These are phyloP conservation scores for Drosophila pachea DNA, from an alignment of 1,140 invertebrate genomes.

Conservation along the genomic window DNA sequence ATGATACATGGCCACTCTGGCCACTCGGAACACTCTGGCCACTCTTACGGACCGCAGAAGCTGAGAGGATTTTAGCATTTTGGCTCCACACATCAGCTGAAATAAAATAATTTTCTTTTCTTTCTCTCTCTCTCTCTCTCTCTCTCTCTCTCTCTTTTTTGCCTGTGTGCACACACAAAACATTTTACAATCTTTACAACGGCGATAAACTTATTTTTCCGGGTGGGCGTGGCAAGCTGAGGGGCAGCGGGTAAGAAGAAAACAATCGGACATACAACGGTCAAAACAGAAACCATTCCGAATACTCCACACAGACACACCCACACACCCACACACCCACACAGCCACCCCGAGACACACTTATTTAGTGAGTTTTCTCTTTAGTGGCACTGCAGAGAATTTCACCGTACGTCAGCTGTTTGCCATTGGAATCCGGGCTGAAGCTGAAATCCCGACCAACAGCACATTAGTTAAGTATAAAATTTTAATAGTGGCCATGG, in stretches of 20 bases:
- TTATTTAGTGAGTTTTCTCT: slow-evolving; percentile 41
- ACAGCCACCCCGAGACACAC: not conserved
- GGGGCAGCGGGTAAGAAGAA: slow-evolving; percentile 19
- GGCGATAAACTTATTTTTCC: slow-evolving; percentile 64
- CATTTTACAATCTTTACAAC: slow-evolving; percentile 65
- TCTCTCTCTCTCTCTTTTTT: not conserved
- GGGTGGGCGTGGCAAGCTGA: slow-evolving; percentile 5
- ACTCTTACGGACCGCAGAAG: slow-evolving; percentile 48
- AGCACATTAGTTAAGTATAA: slow-evolving; percentile 60
- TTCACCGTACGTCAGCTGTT: slow-evolving; percentile 34
- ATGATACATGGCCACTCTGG: slow-evolving; percentile 44
- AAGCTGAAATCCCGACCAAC: slow-evolving; percentile 41
- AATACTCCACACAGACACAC: slow-evolving; percentile 47
- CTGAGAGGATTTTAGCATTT: slow-evolving; percentile 65
- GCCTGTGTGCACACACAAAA: slow-evolving; percentile 15
- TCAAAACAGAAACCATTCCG: slow-evolving; percentile 40
- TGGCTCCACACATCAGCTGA: slow-evolving; percentile 50
- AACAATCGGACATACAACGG: slow-evolving; percentile 5
- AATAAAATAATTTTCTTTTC: slow-evolving; percentile 5
- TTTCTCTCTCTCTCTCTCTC: not conserved
- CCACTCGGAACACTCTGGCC: slow-evolving; percentile 17
- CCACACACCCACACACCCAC: slow-evolving; percentile 3
- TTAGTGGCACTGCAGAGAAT: slow-evolving; percentile 31
- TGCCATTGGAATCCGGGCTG: slow-evolving; percentile 40
- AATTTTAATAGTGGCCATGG: slow-evolving; percentile 53